These are phyloP conservation scores for Spheniscus mendiculus DNA, from an alignment of 2,113 vertebrate species.

Conservation along the genomic window DNA sequence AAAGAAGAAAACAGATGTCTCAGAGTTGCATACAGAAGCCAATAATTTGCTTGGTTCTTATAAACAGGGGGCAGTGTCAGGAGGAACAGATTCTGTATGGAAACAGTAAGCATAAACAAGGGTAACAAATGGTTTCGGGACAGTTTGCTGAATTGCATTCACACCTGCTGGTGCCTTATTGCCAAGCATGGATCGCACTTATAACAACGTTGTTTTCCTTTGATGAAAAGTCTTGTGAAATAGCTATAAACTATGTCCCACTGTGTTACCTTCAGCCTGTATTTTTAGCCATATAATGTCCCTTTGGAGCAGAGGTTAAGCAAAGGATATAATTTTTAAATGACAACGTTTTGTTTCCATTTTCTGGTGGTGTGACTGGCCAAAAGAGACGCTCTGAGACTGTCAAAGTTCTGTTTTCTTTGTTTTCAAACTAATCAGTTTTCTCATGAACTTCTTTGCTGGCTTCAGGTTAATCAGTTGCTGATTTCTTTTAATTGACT, in stretches of 20 bases:
- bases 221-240: conserved; percentile 21
- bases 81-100: not conserved
- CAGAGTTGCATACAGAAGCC: not conserved
- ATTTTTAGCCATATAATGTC: not conserved
- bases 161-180: not conserved
- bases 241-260: not conserved
- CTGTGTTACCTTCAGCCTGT: conserved; percentile 1
- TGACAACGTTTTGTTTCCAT: not conserved
- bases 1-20: conserved; percentile 67
- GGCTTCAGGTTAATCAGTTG: not conserved
- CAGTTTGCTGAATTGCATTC: not conserved
- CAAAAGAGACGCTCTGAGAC: not conserved
- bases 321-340: not conserved
- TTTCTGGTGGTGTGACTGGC: not conserved
- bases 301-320: not conserved
- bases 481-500: not conserved
- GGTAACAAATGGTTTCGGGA: not conserved
- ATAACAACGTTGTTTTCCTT: not conserved
- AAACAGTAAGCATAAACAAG: not conserved
- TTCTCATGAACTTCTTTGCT: not conserved
- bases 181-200: not conserved
- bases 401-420: not conserved
- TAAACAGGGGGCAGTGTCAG: not conserved
- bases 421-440: not conserved
- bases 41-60: not conserved